Evolutionary conservation across 1,140 invertebrate genomes (phyloP), one percentile per base, ranked within the genome.

Genomic region (Drosophila tsacasi): DNA sequence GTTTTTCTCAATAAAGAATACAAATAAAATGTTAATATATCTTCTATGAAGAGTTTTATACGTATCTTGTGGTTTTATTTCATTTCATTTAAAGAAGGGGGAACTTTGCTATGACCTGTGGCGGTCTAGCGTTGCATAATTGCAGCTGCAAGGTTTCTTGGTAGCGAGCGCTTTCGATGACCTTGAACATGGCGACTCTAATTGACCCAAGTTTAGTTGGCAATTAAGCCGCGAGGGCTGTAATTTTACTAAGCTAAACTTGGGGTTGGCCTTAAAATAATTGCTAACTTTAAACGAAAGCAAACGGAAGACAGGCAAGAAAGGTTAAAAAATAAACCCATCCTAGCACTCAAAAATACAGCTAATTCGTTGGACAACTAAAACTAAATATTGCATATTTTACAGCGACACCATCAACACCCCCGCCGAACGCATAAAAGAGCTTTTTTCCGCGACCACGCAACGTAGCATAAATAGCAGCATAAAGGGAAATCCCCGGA

Each of bases 401-500:
- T 85, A 25, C 83, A 85, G 83, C 79, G 83, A 57, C 19, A 17
- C n/a, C 47, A n/a, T 46, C 21, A 32, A 10, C 39, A n/a, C 9
- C 46, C 39, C 44, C 59, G 21, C 44, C 4, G 21, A 25, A 23
- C 37, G 55, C 44, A 40, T 32, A 2, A 2, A 39, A 44, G 57
- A 81, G 65, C 61, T 73, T 73, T 73, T 19, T 50, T 19, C 9
- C 9, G 37, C 12, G 30, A 27, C 46, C 69, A 83, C 81, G 81
- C 81, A 83, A 27, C 73, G 62, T 84, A 84, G 76, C 81, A 84
- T 83, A 83, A 72, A 83, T 42, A 49, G 62, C 81, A 83, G 76
- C 81, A 83, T 83, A 83, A 23, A 59, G 37, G 50, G 44, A 72
- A 72, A 67, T 47, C 47, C 59, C 58, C 39, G 30, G 27, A 39